These are phyloP conservation scores for Axea sp. DNA, from an alignment of 2,888 invertebrate species.

Conservation along the genomic window DNA sequence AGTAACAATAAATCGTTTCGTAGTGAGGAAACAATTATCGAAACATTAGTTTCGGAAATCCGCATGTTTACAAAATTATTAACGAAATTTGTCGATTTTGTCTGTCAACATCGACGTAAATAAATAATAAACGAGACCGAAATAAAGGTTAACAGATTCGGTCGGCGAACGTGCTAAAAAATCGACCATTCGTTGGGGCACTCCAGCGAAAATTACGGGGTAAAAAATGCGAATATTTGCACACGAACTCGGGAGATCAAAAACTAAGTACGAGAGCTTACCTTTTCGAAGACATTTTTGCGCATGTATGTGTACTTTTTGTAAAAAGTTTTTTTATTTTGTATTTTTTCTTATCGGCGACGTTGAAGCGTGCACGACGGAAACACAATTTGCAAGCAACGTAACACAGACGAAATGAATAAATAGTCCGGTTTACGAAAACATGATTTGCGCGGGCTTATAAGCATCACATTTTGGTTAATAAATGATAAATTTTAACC, in stretches of 20 bases:
- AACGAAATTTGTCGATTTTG: no score
- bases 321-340: slow-evolving; percentile 20
- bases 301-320: slow-evolving; percentile 60
- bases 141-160: slow-evolving; percentile 2
- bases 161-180: no score
- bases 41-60: no score
- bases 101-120: neutral
- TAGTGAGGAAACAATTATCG: no score
- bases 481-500: slow-evolving; percentile 73
- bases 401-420: slow-evolving; percentile 66
- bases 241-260: no score
- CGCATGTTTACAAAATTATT: no score
- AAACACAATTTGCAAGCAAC: slow-evolving; percentile 70
- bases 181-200: no score
- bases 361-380: slow-evolving; percentile 66
- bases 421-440: slow-evolving; percentile 67
- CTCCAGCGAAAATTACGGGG: no score
- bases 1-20: no score
- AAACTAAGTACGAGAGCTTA: no score
- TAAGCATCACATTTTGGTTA: slow-evolving; percentile 73
- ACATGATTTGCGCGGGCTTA: slow-evolving; percentile 65
- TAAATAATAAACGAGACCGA: neutral
- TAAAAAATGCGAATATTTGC: no score
- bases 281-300: slow-evolving; percentile 79
- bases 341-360: slow-evolving; percentile 54